These are phyloP conservation scores for Guaruba guarouba DNA, from an alignment of 2,113 vertebrate species.

Conservation along the genomic window DNA sequence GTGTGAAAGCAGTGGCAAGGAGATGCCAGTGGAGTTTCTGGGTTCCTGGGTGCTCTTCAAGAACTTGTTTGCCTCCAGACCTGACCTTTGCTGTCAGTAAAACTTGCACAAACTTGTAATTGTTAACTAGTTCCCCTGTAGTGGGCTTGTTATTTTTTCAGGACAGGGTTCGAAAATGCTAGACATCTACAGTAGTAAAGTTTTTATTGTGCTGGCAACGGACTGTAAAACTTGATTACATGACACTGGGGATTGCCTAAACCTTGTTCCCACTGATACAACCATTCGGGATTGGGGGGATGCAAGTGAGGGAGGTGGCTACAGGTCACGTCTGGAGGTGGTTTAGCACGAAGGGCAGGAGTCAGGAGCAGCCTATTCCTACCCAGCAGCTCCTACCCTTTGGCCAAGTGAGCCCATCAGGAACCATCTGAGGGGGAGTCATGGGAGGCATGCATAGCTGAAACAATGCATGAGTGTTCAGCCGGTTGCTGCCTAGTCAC, in stretches of 20 bases:
- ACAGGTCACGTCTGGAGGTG: neutral
- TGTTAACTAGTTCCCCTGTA: neutral
- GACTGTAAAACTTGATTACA: slow-evolving; percentile 55
- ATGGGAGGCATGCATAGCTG: neutral
- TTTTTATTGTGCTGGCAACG: slow-evolving; percentile 9
- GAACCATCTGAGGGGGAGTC: neutral
- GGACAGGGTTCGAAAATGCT: slow-evolving; percentile 19
- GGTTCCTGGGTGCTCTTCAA: neutral
- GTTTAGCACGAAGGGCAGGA: neutral
- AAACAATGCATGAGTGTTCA: neutral
- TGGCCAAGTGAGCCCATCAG: neutral
- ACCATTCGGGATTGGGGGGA: neutral
- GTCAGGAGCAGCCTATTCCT: neutral
- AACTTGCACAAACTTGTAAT: slow-evolving; percentile 18
- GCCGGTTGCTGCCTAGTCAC: neutral
- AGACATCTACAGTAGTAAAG: slow-evolving; percentile 56
- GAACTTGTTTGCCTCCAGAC: neutral
- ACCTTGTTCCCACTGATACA: neutral
- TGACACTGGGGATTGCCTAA: slow-evolving; percentile 28
- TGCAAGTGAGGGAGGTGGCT: neutral
- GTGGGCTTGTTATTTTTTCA: neutral
- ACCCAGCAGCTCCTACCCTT: neutral
- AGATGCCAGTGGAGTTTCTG: neutral
- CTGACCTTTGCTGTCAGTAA: slow-evolving; percentile 22
- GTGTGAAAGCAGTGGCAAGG: neutral